These are phyloP conservation scores for Porphyrio hochstetteri DNA, from an alignment of 2,113 vertebrate species.

Conservation along the genomic window DNA sequence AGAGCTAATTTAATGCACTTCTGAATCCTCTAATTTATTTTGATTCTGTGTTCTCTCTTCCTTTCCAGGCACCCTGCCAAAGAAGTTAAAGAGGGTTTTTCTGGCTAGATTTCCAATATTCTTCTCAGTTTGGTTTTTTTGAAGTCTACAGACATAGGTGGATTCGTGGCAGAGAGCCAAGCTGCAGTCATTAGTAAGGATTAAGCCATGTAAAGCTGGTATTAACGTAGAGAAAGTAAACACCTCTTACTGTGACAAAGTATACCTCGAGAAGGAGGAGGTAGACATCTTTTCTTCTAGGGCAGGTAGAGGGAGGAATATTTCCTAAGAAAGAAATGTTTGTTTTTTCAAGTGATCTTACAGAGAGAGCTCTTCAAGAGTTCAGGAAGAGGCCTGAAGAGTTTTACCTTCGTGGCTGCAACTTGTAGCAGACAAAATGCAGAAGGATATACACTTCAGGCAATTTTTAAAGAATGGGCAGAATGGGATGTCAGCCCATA, in stretches of 20 bases:
- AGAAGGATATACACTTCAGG: neutral
- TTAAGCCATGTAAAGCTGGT: neutral
- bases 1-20: constrained; percentile 46
- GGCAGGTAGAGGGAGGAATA: neutral
- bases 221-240: constrained; percentile 8
- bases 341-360: neutral
- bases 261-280: neutral
- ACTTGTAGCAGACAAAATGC: neutral
- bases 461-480: neutral
- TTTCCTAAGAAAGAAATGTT: neutral
- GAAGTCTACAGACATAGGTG: constrained; percentile 15
- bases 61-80: constrained; percentile 51
- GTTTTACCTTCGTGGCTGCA: neutral
- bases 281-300: neutral
- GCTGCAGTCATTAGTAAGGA: neutral
- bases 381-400: neutral
- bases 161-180: neutral
- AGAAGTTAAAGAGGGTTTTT: constrained; percentile 23
- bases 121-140: constrained; percentile 1
- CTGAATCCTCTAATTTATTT: constrained; percentile 64
- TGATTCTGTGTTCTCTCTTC: constrained; percentile 47
- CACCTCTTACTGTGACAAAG: neutral
- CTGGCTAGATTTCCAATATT: constrained; percentile 37
- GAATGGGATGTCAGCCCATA: neutral
- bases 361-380: neutral